phyloP scores from a whole-genome alignment of 2,888 invertebrate genomes.

The Sphinx pinastri region DNA sequence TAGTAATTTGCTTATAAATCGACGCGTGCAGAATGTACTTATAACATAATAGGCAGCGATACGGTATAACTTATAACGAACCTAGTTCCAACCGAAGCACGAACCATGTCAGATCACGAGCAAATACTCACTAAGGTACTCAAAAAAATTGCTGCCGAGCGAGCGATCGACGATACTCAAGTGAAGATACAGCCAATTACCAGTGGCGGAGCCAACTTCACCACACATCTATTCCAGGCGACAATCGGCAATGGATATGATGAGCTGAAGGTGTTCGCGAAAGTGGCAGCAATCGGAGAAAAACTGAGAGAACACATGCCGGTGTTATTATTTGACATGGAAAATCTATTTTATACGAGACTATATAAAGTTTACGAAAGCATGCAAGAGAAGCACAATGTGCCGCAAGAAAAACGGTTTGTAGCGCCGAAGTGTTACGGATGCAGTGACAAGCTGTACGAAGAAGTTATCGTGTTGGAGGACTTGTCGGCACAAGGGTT shows the following conservation, averaged over 20 bases:
- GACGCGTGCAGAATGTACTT: background rate
- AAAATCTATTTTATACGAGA: constrained; percentile 39
- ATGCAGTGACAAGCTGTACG: background rate
- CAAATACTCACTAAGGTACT: background rate
- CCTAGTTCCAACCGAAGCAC: background rate
- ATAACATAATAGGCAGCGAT: background rate
- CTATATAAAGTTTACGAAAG: constrained; percentile 37
- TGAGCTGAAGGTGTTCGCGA: constrained; percentile 39
- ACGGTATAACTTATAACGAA: too few species aligned
- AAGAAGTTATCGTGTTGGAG: constrained; percentile 26
- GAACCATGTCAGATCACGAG: background rate
- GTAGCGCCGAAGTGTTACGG: constrained; percentile 34
- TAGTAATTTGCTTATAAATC: background rate
- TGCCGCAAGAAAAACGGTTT: constrained; percentile 42
- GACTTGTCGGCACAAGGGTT: constrained; percentile 22
- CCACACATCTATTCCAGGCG: constrained; percentile 11
- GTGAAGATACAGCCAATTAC: constrained; percentile 3
- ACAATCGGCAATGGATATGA: constrained; percentile 8
- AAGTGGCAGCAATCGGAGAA: constrained; percentile 39
- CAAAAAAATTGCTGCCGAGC: constrained; percentile 20
- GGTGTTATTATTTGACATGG: constrained; percentile 36
- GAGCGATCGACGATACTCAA: background rate
- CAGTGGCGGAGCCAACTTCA: constrained; percentile 27
- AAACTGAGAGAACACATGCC: constrained; percentile 35
- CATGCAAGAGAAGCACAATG: constrained; percentile 40